Base-by-base conservation (phyloP, 2,113 vertebrate genomes). In the Notothenia coriiceps region DNA sequence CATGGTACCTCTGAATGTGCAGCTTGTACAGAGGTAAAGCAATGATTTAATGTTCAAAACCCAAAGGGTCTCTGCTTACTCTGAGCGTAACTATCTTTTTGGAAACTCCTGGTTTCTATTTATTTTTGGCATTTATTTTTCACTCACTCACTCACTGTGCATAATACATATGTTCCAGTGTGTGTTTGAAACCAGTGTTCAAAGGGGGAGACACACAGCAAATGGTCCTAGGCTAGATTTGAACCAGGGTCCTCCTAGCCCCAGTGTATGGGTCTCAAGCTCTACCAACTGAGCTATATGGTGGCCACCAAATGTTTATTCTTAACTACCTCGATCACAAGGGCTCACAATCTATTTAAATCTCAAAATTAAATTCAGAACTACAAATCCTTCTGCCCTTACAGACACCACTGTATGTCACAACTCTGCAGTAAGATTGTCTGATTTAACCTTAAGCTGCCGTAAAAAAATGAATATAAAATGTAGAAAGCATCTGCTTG, bases 401-500 rank as follows among this genome's bases (percentile, higher is more conserved):
- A 40, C 1, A 50, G 13, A 73, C 40, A 46, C 43, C 55, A 15
- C 4, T 50, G 33, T 22, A 47, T 2, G 5, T 47, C 22, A 44
- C 8, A n/a, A 66, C 43, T 35, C 57, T 60, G 14, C 47, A 59
- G 51, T 65, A 11, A 76, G 12, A 57, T 20, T 33, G 25, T 64
- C 44, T 50, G 44, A 14, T 35, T 74, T 17, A 69, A 63, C 46
- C n/a, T 77, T 40, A 33, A 50, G 14, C 3, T 54, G 18, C 6
- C 3, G 6, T 29, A 8, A 20, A 62, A 7, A 40, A 40, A 40
- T 29, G 29, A 40, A 57, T 35, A 12, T 4, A 50, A 12, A 56
- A 50, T 44, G 56, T 15, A 70, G 40, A 51, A 63, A 18, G 70
- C 70, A 73, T 74, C 74, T 70, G 66, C 43, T 71, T 74, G 50